Base-by-base conservation (phyloP, 2,113 vertebrate species). In the Dipodomys spectabilis region DNA sequence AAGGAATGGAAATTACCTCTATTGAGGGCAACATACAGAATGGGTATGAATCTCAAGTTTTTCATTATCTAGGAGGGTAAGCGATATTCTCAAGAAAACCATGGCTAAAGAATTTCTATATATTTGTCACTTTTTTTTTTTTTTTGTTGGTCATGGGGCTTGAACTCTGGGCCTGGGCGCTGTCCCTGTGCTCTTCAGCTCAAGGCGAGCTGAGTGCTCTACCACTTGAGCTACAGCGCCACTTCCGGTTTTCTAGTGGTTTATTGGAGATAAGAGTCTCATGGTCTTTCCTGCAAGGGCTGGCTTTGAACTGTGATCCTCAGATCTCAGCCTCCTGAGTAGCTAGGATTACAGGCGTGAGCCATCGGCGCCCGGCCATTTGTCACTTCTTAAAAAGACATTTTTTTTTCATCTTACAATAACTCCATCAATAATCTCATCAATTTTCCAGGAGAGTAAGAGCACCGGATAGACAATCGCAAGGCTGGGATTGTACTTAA, bases 401-500 rank as follows among this genome's bases (percentile, higher is more conserved):
- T 80, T 80, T 4, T 57, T 77, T 79, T 53, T 69, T n/a, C 44
- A 72, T 86, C 57, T 86, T 78, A 7, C 23, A 95, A 75, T 86
- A 68, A 4, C 15, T 86, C 77, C 32, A 28, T 94, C 93, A 77
- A 89, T 89, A 86, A 57, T 89, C 83, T 92, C 73, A 93, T 94
- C 49, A 89, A 49, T 82, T 92, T 78, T 73, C 84, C 45, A 69
- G 80, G 81, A 95, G 78, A 45, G 72, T 81, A 92, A 62, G 22
- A 30, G 32, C 82, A 88, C 79, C 77, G 30, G 44, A 73, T 10
- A 88, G 72, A 80, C 81, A 89, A 84, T 92, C 82, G 94, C 18
- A 81, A 45, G 71, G 28, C 86, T 90, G 67, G 72, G 75, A 90
- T 94, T 90, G 73, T 77, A 79, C 73, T 7, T 49, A 23, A 64